Conservation (phyloP, 2,888 invertebrate species). For the Cryptocephalus primarius region DNA sequence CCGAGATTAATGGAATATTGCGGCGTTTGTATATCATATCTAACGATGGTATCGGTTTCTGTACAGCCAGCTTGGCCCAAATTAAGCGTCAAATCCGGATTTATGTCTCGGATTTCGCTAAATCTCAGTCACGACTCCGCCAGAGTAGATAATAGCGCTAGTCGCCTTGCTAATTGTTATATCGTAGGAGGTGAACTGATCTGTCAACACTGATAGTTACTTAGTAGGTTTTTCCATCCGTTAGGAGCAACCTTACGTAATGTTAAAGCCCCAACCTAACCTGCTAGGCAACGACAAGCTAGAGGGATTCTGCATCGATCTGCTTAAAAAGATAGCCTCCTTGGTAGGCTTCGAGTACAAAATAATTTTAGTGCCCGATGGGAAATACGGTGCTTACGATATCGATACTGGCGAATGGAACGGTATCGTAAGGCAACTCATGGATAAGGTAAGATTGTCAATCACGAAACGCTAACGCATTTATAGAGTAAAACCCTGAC, state of each 20-base stretch:
- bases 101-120: too few relatives aligned
- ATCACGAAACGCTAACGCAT: too few relatives aligned
- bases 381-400: conserved; percentile 64
- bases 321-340: conserved; percentile 50
- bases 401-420: conserved; percentile 66
- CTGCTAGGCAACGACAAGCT: conserved; percentile 52
- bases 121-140: too few relatives aligned
- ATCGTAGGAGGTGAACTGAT: too few relatives aligned
- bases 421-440: conserved; percentile 53
- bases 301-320: conserved; percentile 65
- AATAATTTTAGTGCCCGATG: conserved; percentile 52
- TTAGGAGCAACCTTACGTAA: conserved; percentile 37
- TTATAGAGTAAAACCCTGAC: too few relatives aligned
- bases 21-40: too few relatives aligned
- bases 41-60: too few relatives aligned
- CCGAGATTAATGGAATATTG: too few relatives aligned
- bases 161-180: too few relatives aligned
- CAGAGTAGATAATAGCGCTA: too few relatives aligned
- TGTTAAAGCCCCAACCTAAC: conserved; percentile 37
- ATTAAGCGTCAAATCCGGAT: too few relatives aligned
- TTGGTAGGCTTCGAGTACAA: conserved; percentile 58
- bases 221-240: conserved; percentile 1
- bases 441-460: conserved; percentile 46
- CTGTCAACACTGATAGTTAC: background rate
- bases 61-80: too few relatives aligned